Conservation (phyloP, 2,113 vertebrate genomes). For the Todiramphus chloris region DNA sequence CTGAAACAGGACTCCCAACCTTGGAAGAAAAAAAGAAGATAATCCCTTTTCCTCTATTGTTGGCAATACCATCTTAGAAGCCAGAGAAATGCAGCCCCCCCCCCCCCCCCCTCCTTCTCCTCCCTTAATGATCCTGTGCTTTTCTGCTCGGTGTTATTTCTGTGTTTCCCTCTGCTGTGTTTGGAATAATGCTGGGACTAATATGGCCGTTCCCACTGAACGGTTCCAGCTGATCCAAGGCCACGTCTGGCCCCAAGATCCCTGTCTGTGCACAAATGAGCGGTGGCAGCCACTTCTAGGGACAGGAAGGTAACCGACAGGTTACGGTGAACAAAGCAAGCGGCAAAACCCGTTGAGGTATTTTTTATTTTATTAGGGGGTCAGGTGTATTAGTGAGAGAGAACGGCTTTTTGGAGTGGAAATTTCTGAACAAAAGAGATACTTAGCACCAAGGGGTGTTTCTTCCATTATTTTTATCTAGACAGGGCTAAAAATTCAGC, state of each 20-base stretch:
- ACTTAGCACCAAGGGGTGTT: background rate
- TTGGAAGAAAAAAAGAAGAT: conserved; percentile 7
- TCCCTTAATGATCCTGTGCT: background rate
- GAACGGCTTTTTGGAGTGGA: background rate
- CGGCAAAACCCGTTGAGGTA: background rate
- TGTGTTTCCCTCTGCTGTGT: conserved; percentile 9
- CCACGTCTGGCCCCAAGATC: background rate
- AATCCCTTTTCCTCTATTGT: conserved; percentile 42
- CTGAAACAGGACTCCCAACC: conserved; percentile 47
- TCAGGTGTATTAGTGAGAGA: background rate
- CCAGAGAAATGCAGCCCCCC: background rate
- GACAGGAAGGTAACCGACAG: background rate
- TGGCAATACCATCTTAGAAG: background rate
- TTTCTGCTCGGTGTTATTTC: background rate
- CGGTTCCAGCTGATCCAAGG: background rate
- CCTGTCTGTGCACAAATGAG: background rate
- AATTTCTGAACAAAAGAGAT: background rate
- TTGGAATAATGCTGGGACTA: background rate
- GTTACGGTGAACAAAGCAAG: background rate
- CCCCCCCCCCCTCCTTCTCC: background rate
- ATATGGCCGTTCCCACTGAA: background rate
- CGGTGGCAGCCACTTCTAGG: background rate
- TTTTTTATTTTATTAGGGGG: background rate
- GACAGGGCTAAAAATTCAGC: background rate
- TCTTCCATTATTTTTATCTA: background rate